phyloP scores from a whole-genome alignment of 2,797 vertebrate genomes.

The Ctenopoma multispine region DNA sequence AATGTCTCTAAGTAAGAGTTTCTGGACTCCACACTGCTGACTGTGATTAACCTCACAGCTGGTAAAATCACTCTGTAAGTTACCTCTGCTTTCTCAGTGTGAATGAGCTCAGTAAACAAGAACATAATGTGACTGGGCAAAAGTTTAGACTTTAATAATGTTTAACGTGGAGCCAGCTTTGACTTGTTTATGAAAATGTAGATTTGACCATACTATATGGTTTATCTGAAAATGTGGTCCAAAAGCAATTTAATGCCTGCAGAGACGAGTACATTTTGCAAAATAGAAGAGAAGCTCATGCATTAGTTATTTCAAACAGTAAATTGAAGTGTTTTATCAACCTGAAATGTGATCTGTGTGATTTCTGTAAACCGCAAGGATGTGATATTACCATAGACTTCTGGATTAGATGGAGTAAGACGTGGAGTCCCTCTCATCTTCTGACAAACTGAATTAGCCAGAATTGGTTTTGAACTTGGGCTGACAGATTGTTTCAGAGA shows the following conservation, averaged over 20 bases:
- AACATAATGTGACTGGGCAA: slow-evolving; percentile 31
- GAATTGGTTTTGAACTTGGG: neutral
- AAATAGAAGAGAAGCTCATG: neutral
- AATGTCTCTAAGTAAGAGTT: neutral
- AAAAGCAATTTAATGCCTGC: neutral
- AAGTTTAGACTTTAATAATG: slow-evolving; percentile 1
- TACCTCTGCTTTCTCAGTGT: neutral
- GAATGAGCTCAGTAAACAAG: slow-evolving; percentile 8
- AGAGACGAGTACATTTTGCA: neutral
- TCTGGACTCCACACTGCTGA: neutral
- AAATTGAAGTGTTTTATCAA: neutral
- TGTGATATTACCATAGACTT: neutral
- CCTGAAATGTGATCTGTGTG: neutral
- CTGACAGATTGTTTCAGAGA: neutral
- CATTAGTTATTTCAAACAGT: neutral
- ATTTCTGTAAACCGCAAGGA: neutral
- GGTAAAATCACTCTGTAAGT: neutral
- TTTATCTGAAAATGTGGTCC: neutral
- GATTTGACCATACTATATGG: neutral
- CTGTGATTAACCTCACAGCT: neutral
- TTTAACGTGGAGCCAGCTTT: neutral
- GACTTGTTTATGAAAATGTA: neutral
- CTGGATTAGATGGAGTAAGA: neutral
- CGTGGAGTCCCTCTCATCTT: neutral
- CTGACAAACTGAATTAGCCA: neutral